Evolutionary conservation across 1,140 invertebrate genomes (phyloP), one percentile per base, ranked within the genome.

Genomic region (Rhopalosiphum maidis): DNA sequence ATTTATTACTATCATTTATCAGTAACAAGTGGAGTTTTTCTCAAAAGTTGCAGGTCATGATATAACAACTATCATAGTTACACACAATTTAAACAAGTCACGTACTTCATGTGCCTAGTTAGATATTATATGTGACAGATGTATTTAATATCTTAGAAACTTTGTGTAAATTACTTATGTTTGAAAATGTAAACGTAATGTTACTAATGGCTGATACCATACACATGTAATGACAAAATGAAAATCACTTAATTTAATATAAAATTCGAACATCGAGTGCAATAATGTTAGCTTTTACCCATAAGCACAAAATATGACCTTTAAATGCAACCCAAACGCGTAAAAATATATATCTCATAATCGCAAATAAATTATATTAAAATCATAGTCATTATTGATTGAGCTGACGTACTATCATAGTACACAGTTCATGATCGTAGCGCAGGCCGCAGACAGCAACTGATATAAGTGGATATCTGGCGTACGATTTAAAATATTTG

Each of bases 141-240:
- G 85, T 86, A 86, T 86, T 86, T 86, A n/a, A 86, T 86, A 46
- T 86, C 85, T 86, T 46, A 86, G 11, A 46, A 86, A 86, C 85
- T 86, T 46, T 30, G 85, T 86, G 15, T 43, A 46, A 46, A n/a
- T 86, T 30, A 21, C 3, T 86, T 46, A n/a, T 86, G 22, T 37
- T 83, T 37, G 60, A 77, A 21, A 77, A 77, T 77, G 4, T 83
- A 37, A 83, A 37, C 35, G 2, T 83, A 23, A 77, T 77, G 60
- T n/a, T n/a, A n/a, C 15, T 77, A 77, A 77, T 77, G 30, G 15
- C 30, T 77, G n/a, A n/a, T 77, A 77, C 15, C 60, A 0, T 41
- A 83, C 2, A 83, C 35, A 23, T 22, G 35, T 37, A 37, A 82
- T 6, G n/a, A 83, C 21, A 83, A 83, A 83, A 83, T 22, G 3